These are phyloP conservation scores for Ctenosaura bakeri DNA, from an alignment of 2,797 vertebrate species.

Conservation along the genomic window DNA sequence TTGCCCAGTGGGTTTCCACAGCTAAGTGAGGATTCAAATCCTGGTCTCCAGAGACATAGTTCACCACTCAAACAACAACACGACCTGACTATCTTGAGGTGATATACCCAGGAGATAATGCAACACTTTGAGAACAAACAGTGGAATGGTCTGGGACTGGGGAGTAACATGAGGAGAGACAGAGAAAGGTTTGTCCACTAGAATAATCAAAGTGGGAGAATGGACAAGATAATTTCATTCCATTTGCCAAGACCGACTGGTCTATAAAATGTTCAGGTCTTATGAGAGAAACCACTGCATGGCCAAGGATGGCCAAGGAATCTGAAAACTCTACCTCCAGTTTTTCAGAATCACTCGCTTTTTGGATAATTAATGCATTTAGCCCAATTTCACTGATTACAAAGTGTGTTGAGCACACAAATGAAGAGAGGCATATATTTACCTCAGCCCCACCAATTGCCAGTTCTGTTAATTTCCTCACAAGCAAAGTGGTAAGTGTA, in stretches of 20 bases:
- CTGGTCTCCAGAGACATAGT: too few species aligned
- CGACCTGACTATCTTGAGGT: conserved; percentile 37
- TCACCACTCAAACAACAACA: too few species aligned
- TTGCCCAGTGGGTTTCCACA: too few species aligned
- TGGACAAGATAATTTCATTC: conserved; percentile 16
- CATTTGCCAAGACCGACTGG: background rate
- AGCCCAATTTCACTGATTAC: background rate
- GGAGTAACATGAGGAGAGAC: background rate
- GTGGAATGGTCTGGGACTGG: background rate
- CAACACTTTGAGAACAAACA: conserved; percentile 30
- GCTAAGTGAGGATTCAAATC: too few species aligned
- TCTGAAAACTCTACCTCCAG: background rate
- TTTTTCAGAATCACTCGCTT: background rate
- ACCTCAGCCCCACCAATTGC: background rate
- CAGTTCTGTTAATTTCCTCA: background rate
- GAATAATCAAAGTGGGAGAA: conserved; percentile 41
- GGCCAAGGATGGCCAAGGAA: background rate
- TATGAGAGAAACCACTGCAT: fast-evolving
- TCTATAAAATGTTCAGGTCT: background rate
- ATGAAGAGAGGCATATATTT: background rate
- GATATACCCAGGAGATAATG: conserved; percentile 43
- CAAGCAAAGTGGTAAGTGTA: too few species aligned
- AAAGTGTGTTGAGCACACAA: background rate
- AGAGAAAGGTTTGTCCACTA: conserved; percentile 22
- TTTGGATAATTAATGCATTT: background rate